These are phyloP conservation scores for rat (Rattus norvegicus) DNA, from an alignment of 2,113 vertebrate genomes.

Conservation along the genomic window GRCr8 NC_086021.1:79391001-79391500, in stretches of 20 bases:
- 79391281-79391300: not conserved
- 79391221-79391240: not conserved
- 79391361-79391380: not conserved
- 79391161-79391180: constrained; percentile 4
- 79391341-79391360: not conserved
- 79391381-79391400: constrained; percentile 36
- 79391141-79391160: constrained; percentile 30
- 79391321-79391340: not conserved
- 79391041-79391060: constrained; percentile 55
- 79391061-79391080: constrained; percentile 5
- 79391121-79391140: constrained; percentile 4
- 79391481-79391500: not conserved
- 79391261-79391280: not conserved
- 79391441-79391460: constrained; percentile 7
- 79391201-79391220: constrained; percentile 15
- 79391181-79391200: not conserved
- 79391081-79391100: not conserved
- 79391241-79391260: not conserved
- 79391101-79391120: not conserved
- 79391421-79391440: constrained; percentile 15
- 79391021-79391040: constrained; percentile 22
- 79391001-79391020: not conserved
- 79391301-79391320: constrained; percentile 29
- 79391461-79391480: constrained; percentile 3
- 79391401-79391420: not conserved